Evolutionary conservation across 1,140 invertebrate genomes (phyloP), one percentile per base, ranked within the genome.

Genomic region (Hyphantria cunea): DNA sequence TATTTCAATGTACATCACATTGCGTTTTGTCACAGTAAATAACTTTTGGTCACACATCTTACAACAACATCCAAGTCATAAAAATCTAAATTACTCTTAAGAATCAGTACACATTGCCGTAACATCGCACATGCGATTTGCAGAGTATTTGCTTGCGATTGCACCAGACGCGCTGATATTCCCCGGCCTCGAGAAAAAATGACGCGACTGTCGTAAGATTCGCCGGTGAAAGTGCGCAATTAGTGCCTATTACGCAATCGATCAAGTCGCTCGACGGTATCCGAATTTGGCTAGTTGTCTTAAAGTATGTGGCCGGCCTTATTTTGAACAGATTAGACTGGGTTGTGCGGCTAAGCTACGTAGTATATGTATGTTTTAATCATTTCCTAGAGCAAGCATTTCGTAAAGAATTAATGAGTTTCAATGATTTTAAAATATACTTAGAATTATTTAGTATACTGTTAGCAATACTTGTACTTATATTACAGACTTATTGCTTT

Each of bases 181-280:
- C 32, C 37, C 37, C 50, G 66, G 55, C 61, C 55, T 68, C 61
- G 51, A 52, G n/a, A 60, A 63, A 64, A 68, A 68, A 68, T 68
- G 50, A 63, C 52, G 64, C 41, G 32, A 14, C 45, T 68, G 59
- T 51, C 59, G 66, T 42, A 68, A 68, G 54, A 68, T 68, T 53
- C 59, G 59, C 54, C 39, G 45, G 66, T 68, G 66, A 68, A 68
- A 68, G 66, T 55, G 56, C 25, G 56, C 66, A 68, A 68, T 68
- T 68, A 68, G 66, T 55, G 50, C 55, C 54, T 59, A 45, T 68
- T 53, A 51, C 55, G 61, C 45, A 64, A 68, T 13, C 9, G 52
- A 34, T 49, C 45, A 47, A 41, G 42, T 31, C 34, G 51, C 9
- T 25, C 37, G 37, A n/a, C 49, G 34, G 15, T 44, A 14, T 53